Evolutionary conservation across 2,888 invertebrate genomes (phyloP).

Genomic region (Epirrita christyi): DNA sequence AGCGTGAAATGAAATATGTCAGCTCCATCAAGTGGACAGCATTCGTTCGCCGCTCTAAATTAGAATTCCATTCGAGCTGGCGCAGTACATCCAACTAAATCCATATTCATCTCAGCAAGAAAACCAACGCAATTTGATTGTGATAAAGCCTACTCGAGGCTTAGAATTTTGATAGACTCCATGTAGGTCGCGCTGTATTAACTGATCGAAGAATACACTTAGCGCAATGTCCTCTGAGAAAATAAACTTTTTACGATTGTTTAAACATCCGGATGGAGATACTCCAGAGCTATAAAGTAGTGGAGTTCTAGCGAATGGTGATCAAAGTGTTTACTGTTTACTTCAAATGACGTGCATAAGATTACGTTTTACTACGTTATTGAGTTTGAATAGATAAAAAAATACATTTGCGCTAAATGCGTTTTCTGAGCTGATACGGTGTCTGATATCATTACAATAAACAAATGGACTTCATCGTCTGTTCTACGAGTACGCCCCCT

Average conservation of each 20-base stretch:
- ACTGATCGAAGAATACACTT: slow-evolving; percentile 24
- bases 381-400: slow-evolving; percentile 26
- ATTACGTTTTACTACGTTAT: slow-evolving; percentile 31
- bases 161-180: slow-evolving; percentile 51
- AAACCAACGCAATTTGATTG: slow-evolving; percentile 52
- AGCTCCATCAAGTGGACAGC: slow-evolving; percentile 31
- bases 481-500: slow-evolving; percentile 23
- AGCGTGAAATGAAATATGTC: slow-evolving; percentile 38
- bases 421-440: slow-evolving; percentile 14
- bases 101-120: slow-evolving; percentile 55
- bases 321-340: slow-evolving; percentile 40
- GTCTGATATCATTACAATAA: slow-evolving; percentile 22
- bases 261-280: slow-evolving; percentile 38
- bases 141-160: slow-evolving; percentile 48
- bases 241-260: slow-evolving; percentile 38
- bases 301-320: slow-evolving; percentile 32
- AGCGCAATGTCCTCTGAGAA: slow-evolving; percentile 30
- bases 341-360: slow-evolving; percentile 30
- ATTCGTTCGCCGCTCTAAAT: slow-evolving; percentile 32
- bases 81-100: slow-evolving; percentile 45
- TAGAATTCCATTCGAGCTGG: slow-evolving; percentile 38
- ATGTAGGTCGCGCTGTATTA: slow-evolving; percentile 32
- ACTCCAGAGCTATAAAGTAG: slow-evolving; percentile 34
- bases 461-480: slow-evolving; percentile 28
- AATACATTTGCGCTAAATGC: slow-evolving; percentile 17